Evolutionary conservation across 2,113 vertebrate species (phyloP).

Genomic region (Platichthys stellatus): DNA sequence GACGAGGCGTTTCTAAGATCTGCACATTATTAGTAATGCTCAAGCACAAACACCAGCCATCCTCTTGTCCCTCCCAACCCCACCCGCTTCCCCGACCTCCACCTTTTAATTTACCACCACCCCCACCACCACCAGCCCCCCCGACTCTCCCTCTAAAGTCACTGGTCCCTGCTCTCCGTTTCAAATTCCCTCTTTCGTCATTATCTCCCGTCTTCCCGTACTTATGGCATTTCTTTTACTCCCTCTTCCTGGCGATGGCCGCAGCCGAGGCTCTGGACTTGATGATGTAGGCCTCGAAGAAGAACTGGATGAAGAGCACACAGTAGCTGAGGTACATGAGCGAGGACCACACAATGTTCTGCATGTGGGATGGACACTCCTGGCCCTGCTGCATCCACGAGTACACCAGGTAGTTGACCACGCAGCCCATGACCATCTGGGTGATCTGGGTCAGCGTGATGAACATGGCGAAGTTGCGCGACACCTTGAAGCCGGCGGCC

Average conservation of each 20-base stretch:
- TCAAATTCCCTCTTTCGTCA: not conserved
- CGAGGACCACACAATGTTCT: slow-evolving; percentile 98
- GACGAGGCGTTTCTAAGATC: slow-evolving; percentile 54
- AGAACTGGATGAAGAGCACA: slow-evolving; percentile 99
- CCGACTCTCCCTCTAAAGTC: slow-evolving; percentile 13
- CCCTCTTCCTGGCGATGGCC: slow-evolving; percentile 70
- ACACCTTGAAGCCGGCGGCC: slow-evolving; percentile 94
- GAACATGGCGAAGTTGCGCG: slow-evolving; percentile 98
- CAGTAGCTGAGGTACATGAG: slow-evolving; percentile 99
- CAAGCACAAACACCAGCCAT: slow-evolving; percentile 59
- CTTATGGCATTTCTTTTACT: slow-evolving; percentile 73
- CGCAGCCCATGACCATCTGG: slow-evolving; percentile 97
- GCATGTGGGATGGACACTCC: slow-evolving; percentile 93
- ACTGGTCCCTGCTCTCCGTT: slow-evolving; percentile 81
- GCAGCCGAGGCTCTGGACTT: slow-evolving; percentile 82
- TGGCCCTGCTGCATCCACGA: slow-evolving; percentile 98
- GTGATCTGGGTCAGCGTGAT: slow-evolving; percentile 98
- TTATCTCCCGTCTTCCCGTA: slow-evolving; percentile 63
- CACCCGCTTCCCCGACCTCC: not conserved
- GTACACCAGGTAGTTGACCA: slow-evolving; percentile 98
- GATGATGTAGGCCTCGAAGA: slow-evolving; percentile 94
- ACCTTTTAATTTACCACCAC: slow-evolving; percentile 17
- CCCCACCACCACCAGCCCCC: not conserved
- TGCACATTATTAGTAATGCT: slow-evolving; percentile 76
- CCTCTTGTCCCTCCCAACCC: slow-evolving; percentile 29